A percentile compares a stretch with the other conserved stretches of the same genome.
Conservation (phyloP, 2,113 vertebrate genomes). For the Colinus virginianus region DNA sequence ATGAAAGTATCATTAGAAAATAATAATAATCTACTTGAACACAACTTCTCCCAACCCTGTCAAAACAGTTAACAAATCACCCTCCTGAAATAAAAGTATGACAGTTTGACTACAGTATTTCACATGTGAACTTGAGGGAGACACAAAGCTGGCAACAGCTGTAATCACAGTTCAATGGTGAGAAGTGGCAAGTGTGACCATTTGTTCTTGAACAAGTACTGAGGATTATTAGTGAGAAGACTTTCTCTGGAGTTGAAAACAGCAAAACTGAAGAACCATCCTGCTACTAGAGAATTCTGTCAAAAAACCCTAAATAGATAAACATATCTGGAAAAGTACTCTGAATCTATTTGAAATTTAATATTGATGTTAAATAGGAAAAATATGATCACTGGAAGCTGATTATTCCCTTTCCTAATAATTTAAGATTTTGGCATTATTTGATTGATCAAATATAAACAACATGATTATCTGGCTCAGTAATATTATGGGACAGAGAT, state of each 20-base stretch:
- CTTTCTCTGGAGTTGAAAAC: not conserved
- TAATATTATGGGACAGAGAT: not conserved
- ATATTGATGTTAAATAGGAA: not conserved
- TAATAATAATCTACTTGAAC: not conserved
- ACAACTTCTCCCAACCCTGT: not conserved
- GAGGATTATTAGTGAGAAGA: not conserved
- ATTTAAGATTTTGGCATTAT: not conserved
- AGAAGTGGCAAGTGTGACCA: not conserved
- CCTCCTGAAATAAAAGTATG: not conserved
- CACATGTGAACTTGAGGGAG: not conserved
- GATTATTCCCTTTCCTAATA: not conserved
- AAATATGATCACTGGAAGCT: not conserved
- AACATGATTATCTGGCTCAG: not conserved
- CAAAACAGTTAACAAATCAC: not conserved
- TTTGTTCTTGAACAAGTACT: not conserved
- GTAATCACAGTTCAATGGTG: not conserved
- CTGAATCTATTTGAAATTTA: not conserved
- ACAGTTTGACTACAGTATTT: not conserved
- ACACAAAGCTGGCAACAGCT: not conserved
- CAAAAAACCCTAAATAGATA: not conserved
- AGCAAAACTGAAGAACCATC: not conserved
- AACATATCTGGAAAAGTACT: not conserved
- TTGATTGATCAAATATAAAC: not conserved
- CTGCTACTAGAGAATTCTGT: not conserved
- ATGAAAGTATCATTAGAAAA: not conserved